Evolutionary conservation across 2,113 vertebrate genomes (phyloP).

Genomic region (Pithys albifrons): DNA sequence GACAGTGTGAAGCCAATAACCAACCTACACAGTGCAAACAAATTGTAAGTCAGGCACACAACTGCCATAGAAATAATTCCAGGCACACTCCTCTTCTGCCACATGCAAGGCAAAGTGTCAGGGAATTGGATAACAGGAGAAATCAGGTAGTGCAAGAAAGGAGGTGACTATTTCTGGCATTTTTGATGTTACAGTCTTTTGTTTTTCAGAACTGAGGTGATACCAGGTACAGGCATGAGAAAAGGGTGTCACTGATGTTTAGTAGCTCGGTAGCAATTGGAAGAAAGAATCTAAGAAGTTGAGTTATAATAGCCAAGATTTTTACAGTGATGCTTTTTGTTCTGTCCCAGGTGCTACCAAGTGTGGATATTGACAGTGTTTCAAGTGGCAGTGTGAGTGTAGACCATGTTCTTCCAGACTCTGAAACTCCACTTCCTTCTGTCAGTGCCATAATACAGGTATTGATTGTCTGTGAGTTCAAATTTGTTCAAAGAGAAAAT

Average conservation of each 20-base stretch:
- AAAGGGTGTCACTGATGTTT: not conserved
- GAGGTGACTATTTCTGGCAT: not conserved
- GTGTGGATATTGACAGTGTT: constrained; percentile 81
- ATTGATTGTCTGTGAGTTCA: constrained; percentile 3
- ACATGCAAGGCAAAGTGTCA: not conserved
- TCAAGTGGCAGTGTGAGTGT: constrained; percentile 44
- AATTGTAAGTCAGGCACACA: not conserved
- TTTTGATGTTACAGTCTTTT: not conserved
- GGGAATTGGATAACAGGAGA: not conserved
- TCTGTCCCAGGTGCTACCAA: constrained; percentile 80
- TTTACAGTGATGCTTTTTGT: not conserved
- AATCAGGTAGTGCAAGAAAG: not conserved
- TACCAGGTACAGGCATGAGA: not conserved
- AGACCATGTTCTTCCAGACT: not conserved
- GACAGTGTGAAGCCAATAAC: not conserved
- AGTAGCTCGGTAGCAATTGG: not conserved
- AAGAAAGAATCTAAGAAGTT: not conserved
- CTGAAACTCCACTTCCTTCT: constrained; percentile 5
- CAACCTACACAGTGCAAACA: not conserved
- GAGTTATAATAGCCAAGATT: not conserved
- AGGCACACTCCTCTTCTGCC: not conserved
- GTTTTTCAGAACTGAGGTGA: not conserved
- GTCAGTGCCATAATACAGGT: constrained; percentile 73
- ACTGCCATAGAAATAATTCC: not conserved
- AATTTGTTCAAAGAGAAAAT: not conserved